phyloP scores from a whole-genome alignment of 2,113 vertebrate genomes.

The Nothoprocta perdicaria region DNA sequence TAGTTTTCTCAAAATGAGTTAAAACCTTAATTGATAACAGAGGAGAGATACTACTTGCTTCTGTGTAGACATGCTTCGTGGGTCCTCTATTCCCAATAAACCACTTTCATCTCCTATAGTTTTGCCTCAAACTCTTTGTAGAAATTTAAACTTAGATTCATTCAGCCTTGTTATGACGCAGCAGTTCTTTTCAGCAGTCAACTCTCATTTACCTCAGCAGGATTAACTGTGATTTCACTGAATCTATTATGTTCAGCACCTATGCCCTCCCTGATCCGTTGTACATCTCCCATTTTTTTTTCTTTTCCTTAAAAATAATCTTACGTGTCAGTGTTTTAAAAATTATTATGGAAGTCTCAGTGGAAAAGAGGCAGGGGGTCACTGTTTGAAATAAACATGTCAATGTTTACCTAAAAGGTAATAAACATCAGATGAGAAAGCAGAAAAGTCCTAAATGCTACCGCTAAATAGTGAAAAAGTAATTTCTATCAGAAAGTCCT shows the following conservation, averaged over 20 bases:
- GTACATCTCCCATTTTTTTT: background rate
- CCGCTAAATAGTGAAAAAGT: background rate
- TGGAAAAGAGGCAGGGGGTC: background rate
- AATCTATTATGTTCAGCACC: conserved; percentile 33
- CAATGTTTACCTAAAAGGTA: background rate
- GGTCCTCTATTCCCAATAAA: background rate
- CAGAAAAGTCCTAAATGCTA: background rate
- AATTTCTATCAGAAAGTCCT: background rate
- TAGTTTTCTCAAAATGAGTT: conserved; percentile 19
- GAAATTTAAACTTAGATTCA: background rate
- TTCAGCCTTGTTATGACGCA: background rate
- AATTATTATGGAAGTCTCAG: background rate
- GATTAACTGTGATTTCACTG: conserved; percentile 8
- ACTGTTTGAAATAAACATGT: conserved; percentile 2
- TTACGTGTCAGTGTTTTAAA: background rate
- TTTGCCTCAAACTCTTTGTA: conserved; percentile 24
- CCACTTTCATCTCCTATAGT: background rate
- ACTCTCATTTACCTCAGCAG: conserved; percentile 30
- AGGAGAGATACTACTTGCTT: background rate
- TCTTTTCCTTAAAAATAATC: background rate
- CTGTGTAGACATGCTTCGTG: background rate
- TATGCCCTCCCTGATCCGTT: conserved; percentile 18
- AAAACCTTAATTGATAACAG: conserved; percentile 2
- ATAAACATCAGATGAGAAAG: conserved; percentile 1
- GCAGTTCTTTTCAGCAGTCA: conserved; percentile 22